Conservation (phyloP, 2,797 vertebrate species). For the Gobio occitaniae region DNA sequence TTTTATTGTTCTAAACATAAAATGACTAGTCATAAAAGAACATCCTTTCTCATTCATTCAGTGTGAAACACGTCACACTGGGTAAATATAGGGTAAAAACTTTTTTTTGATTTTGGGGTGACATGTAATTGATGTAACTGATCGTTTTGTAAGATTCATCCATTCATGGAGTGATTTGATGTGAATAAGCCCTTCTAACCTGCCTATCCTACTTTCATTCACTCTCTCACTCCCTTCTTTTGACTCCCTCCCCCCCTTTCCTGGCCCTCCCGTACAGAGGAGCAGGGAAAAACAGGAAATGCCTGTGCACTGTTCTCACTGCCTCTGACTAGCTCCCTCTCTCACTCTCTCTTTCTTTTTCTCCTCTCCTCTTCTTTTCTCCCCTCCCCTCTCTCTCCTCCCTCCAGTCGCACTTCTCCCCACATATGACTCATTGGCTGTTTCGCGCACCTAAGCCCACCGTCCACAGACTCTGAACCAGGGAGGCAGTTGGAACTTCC, state of each 20-base stretch:
- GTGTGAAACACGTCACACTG: not conserved
- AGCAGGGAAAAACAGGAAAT: constrained; percentile 80
- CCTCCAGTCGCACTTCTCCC: constrained; percentile 38
- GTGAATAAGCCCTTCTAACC: constrained; percentile 65
- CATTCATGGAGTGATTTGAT: constrained; percentile 4
- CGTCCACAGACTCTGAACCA: constrained; percentile 60
- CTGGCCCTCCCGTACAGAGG: constrained; percentile 66
- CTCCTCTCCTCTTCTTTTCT: constrained; percentile 53
- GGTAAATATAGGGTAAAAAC: not conserved
- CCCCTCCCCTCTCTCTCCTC: constrained; percentile 36
- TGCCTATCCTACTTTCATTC: constrained; percentile 49
- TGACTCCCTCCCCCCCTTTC: constrained; percentile 55
- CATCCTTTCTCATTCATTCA: not conserved
- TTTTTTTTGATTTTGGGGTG: not conserved
- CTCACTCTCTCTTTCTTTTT: constrained; percentile 48
- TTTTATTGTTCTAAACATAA: not conserved
- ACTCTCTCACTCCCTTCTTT: constrained; percentile 25
- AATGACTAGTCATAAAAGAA: not conserved
- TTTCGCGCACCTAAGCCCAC: constrained; percentile 45
- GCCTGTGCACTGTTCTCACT: constrained; percentile 76
- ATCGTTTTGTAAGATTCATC: not conserved
- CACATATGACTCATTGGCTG: constrained; percentile 49
- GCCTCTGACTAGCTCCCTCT: constrained; percentile 68
- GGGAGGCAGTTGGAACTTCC: constrained; percentile 75
- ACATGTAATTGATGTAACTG: not conserved